Evolutionary conservation across 2,113 vertebrate genomes (phyloP), one percentile per base, ranked within the genome.

Genomic region (Taurulus bubalis): DNA sequence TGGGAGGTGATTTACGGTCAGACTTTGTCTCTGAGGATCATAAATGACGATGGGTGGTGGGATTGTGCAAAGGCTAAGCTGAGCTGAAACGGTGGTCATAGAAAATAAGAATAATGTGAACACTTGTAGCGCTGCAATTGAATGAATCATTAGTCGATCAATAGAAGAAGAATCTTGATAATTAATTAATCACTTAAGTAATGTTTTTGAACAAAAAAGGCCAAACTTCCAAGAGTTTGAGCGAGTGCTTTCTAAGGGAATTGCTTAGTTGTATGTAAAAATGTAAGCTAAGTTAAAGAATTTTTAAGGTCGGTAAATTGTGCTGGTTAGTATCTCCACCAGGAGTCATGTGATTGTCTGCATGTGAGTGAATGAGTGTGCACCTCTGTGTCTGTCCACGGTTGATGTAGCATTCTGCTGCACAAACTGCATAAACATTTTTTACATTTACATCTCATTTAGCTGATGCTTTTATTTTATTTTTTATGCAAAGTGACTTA

Each of bases 11-110:
- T 77, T 66, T 75, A 66, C 32, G 1, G 15, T 68, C 38, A 82
- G 84, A 87, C 84, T 83, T 80, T 80, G 84, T 80, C 70, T 75
- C 73, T 3, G 10, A 68, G 18, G 18, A 66, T 65, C 49, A 45
- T 80, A 85, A 80, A 86, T 70, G 71, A 74, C 1, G 15, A 26
- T 64, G 11, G 32, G 26, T 8, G 8, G 38, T 14, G 14, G 56
- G 2, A 38, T 16, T 14, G 40, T 6, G 11, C 18, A 45, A 38
- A 63, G 28, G 11, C 58, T 18, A 3, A 32, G 16, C 20, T 55
- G 32, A 67, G 51, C 22, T 60, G 24, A 62, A 28, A 3, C 38
- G 3, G 5, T 8, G 24, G 32, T 20, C 18, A 24, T 28, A 30
- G 8, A n/a, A 14, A 18, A 26, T 18, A 20, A 26, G 22, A 72